Evolutionary conservation across 2,113 vertebrate genomes (phyloP), one percentile per base, ranked within the genome.

Genomic region (Datnioides undecimradiatus): DNA sequence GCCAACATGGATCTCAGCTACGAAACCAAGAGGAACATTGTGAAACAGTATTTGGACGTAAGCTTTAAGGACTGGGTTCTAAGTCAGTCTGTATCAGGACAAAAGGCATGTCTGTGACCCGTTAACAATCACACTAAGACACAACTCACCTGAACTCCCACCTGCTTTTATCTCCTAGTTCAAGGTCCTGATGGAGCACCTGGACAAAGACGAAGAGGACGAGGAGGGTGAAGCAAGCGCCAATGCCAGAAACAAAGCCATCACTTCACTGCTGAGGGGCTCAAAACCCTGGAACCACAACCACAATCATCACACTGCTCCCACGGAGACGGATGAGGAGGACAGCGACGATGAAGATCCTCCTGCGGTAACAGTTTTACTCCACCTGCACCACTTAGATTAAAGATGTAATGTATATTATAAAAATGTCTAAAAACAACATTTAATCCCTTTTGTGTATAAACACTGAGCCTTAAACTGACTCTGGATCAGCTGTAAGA

Each of bases 11-110:
- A 93, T 82, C 95, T 99, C 87, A 97, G 96, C 14, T 90, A 97
- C 52, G 96, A 98, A 45, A 95, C 96, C 91, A 99, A 98, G 95
- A 97, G 95, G 95, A 96, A 93, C 71, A 98, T 99, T 88, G 96
- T 98, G 83, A 98, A 97, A 91, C 98, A 99, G 84, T 99, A 97
- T 92, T 94, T 99, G 89, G 96, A 99, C 84, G 98, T 99, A 94
- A 97, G 98, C 90, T 33, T 52, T 69, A 33, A n/a, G 13, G 0
- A 16, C 17, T 11, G n/a, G 27, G 17, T 52, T 60, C n/a, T 36
- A 8, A 31, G 11, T 69, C 19, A 81, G 45, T 43, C 2, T n/a
- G n/a, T n/a, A n/a, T 62, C 34, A 59, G 45, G 23, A 54, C 38
- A 31, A 23, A 33, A 6, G 14, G n/a, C 36, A 1, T 54, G 8